phyloP scores from a whole-genome alignment of 2,888 invertebrate species.

The Cantharis nigra region DNA sequence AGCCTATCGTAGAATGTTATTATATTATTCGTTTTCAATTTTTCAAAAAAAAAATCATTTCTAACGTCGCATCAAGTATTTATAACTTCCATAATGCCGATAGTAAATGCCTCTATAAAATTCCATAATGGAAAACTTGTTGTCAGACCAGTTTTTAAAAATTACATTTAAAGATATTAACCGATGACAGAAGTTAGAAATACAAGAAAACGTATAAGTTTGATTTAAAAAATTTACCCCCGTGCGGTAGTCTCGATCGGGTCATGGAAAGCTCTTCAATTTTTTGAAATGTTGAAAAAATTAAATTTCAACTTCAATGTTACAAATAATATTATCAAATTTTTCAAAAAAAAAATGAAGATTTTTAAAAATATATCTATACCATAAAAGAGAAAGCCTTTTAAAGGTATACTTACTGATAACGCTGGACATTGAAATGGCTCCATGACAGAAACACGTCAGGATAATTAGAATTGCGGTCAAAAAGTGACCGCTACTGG shows the following conservation, averaged over 20 bases:
- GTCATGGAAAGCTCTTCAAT: too few species aligned
- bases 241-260: too few species aligned
- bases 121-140: neutral
- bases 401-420: conserved; percentile 10
- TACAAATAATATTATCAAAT: too few species aligned
- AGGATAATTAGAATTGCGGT: conserved; percentile 4
- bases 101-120: neutral
- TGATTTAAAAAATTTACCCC: neutral
- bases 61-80: neutral
- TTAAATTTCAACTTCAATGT: too few species aligned
- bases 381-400: too few species aligned
- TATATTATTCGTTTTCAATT: neutral
- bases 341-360: too few species aligned
- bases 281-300: too few species aligned
- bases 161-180: neutral
- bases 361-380: too few species aligned
- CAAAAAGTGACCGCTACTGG: conserved; percentile 12
- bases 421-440: conserved; percentile 6
- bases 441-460: neutral
- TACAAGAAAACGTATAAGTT: neutral
- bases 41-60: neutral
- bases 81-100: neutral
- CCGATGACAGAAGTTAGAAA: neutral
- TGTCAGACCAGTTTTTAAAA: neutral
- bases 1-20: neutral